Evolutionary conservation across 2,888 invertebrate species (phyloP).

Genomic region (Hirtodrosophila cameraria): DNA sequence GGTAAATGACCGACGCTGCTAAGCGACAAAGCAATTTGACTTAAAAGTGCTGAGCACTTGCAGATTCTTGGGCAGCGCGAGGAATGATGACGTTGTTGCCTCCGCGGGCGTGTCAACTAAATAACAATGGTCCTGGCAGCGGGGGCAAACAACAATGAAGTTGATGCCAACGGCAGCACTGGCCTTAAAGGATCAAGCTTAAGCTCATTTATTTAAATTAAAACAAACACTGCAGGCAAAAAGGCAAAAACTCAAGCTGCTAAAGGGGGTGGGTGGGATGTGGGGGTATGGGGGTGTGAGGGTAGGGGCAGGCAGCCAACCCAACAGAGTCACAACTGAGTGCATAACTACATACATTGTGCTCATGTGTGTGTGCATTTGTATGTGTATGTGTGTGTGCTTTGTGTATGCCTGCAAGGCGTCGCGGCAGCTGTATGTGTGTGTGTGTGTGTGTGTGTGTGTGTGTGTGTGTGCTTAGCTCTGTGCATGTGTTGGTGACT

Average conservation of each 20-base stretch:
- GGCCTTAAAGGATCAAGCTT: conserved; percentile 80
- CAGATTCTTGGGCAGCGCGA: conserved; percentile 47
- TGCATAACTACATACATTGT: conserved; percentile 45
- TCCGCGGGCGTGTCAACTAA: conserved; percentile 44
- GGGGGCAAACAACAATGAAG: conserved; percentile 28
- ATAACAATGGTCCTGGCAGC: conserved; percentile 37
- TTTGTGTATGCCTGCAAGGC: conserved; percentile 50
- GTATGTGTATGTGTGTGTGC: conserved; percentile 11
- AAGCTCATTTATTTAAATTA: conserved; percentile 83
- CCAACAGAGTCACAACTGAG: conserved; percentile 30
- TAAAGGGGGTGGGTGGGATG: background rate
- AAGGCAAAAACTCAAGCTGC: conserved; percentile 45
- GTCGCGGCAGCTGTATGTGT: conserved; percentile 1
- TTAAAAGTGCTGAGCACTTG: conserved; percentile 80
- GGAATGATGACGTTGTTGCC: conserved; percentile 33
- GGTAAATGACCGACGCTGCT: conserved; percentile 43
- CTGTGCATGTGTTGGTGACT: conserved; percentile 29
- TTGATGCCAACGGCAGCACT: conserved; percentile 42
- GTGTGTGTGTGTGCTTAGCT: conserved; percentile 26
- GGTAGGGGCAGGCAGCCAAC: conserved; percentile 3
- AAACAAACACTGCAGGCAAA: conserved; percentile 79
- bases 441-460: conserved; percentile 28
- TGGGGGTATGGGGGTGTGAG: background rate
- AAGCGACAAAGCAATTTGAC: conserved; percentile 78
- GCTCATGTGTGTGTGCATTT: conserved; percentile 1